Percentiles rank a stretch among this genome's conserved stretches.
phyloP scores from a whole-genome alignment of 1,140 invertebrate species.

The Drosophila ogumai region DNA sequence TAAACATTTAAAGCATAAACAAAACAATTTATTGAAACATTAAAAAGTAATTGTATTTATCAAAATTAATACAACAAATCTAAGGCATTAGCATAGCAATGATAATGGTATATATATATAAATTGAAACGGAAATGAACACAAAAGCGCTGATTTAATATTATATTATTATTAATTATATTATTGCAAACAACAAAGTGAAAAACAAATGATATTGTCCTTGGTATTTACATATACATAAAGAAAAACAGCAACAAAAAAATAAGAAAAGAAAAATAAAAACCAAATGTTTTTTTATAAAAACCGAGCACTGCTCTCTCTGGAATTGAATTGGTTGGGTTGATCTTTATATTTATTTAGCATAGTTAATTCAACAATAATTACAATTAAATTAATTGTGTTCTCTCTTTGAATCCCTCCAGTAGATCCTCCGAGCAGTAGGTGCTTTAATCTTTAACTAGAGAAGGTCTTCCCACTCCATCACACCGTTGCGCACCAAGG shows the following conservation, averaged over 20 bases:
- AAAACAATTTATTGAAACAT: constrained; percentile 78
- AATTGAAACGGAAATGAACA: constrained; percentile 56
- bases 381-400: neutral
- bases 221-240: constrained; percentile 84
- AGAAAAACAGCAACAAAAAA: constrained; percentile 57
- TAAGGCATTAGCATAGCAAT: constrained; percentile 83
- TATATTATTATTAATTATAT: constrained; percentile 81
- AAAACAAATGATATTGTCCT: constrained; percentile 83
- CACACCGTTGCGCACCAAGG: too few species aligned
- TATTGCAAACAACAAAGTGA: constrained; percentile 75
- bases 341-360: neutral
- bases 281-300: constrained; percentile 80
- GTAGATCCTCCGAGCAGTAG: too few species aligned
- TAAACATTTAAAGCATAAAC: constrained; percentile 74
- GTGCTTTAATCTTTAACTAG: too few species aligned
- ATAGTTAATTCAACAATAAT: neutral
- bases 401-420: neutral
- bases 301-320: constrained; percentile 15
- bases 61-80: constrained; percentile 67
- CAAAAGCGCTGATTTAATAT: constrained; percentile 80
- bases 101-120: constrained; percentile 55
- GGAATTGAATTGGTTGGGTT: constrained; percentile 4
- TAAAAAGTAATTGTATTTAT: constrained; percentile 81
- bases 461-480: too few species aligned
- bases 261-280: constrained; percentile 60